These are phyloP conservation scores for Ivindomyrus marchei DNA, from an alignment of 2,113 vertebrate species.

Conservation along the genomic window DNA sequence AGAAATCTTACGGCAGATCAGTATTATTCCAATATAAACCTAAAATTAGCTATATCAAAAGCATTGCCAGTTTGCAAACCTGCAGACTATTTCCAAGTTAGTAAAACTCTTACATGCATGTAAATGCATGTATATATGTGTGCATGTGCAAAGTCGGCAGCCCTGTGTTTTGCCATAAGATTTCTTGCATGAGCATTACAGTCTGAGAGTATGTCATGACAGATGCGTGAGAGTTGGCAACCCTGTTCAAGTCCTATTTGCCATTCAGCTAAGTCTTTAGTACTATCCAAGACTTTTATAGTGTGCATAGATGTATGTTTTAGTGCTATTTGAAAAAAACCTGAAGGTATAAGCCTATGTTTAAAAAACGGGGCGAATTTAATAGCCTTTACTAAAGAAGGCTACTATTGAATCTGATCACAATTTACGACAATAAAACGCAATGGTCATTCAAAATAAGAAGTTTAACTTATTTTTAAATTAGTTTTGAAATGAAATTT, in stretches of 20 bases:
- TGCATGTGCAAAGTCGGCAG: no score
- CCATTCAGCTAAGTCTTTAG: neutral
- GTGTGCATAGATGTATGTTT: neutral
- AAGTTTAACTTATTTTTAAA: neutral
- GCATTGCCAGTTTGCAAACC: no score
- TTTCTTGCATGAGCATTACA: no score
- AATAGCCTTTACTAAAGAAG: neutral
- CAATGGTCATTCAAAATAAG: neutral
- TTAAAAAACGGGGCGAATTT: neutral
- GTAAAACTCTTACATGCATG: no score
- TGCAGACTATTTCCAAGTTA: no score
- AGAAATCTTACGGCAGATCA: no score
- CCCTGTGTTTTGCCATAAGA: neutral
- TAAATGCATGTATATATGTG: no score
- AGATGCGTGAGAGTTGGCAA: neutral
- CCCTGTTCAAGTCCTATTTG: neutral
- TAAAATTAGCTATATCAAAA: no score
- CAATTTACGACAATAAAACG: neutral
- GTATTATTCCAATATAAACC: no score
- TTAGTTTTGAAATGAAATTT: neutral
- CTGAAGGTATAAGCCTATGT: neutral
- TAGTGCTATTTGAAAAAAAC: neutral
- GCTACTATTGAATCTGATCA: neutral
- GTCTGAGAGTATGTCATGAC: neutral
- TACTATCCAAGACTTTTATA: neutral